Conservation (phyloP, 2,888 invertebrate genomes). For the Drosophila austrosaltans region DNA sequence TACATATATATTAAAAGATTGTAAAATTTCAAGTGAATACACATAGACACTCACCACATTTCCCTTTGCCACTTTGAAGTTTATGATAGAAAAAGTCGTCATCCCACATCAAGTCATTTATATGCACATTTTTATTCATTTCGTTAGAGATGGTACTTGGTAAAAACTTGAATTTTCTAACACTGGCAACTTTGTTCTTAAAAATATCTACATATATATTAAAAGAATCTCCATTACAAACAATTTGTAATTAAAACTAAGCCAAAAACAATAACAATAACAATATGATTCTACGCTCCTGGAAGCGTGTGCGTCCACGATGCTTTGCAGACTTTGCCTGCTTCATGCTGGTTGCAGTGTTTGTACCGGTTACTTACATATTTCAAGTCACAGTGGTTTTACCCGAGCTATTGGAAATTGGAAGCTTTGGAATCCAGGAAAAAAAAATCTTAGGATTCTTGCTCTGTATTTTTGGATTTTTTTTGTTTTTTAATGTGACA, state of each 20-base stretch:
- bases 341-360: constrained; percentile 70
- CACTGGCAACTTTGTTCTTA: neutral
- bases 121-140: neutral
- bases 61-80: constrained; percentile 57
- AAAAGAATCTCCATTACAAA: neutral
- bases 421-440: constrained; percentile 83
- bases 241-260: neutral
- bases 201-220: neutral
- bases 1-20: too few species aligned
- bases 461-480: constrained; percentile 87
- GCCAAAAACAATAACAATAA: constrained; percentile 29
- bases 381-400: constrained; percentile 88
- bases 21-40: neutral
- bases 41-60: constrained; percentile 60
- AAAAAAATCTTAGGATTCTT: constrained; percentile 73
- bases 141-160: neutral
- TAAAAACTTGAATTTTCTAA: neutral
- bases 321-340: constrained; percentile 75
- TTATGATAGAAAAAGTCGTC: constrained; percentile 50
- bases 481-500: constrained; percentile 90
- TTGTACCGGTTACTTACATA: constrained; percentile 80
- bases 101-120: constrained; percentile 26
- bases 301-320: constrained; percentile 60
- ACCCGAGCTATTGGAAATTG: constrained; percentile 87
- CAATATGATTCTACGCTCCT: constrained; percentile 67